Evolutionary conservation across 2,113 vertebrate species (phyloP), one percentile per base, ranked within the genome.

Genomic region (Lamprologus ornatipinnis): DNA sequence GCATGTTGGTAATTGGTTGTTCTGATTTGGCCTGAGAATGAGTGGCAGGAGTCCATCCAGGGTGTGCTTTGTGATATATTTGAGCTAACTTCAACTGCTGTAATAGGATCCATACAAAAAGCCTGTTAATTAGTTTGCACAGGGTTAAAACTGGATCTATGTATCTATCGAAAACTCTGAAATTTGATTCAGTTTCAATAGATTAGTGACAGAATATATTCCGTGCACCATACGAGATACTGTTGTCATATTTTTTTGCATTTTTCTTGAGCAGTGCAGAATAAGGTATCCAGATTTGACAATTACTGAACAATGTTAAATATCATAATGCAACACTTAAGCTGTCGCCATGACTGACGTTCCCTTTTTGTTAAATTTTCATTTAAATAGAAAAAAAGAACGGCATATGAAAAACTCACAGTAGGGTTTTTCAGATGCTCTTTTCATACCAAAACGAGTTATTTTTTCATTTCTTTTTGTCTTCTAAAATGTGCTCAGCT

Each of bases 401-500:
- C 6, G 1, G 6, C 33, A 82, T 14, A 4, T 47, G 4, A 12
- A 31, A 85, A 47, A 21, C n/a, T 28, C 83, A 70, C 57, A 73
- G 82, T 21, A n/a, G 68, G 53, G 7, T 80, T 54, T 84, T 89
- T 75, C 68, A 54, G 35, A 85, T 31, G 40, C 23, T 51, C 33
- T 65, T 78, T 92, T 63, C 80, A 82, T 21, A 92, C 60, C 42
- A n/a, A 49, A 78, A 47, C 4, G 15, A 53, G 51, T 73, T 82
- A 58, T 68, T 85, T 75, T 53, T 63, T 73, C 42, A 37, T 80
- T 81, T 70, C 40, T 81, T 80, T 75, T 89, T 70, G 40, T 80
- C 88, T 80, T 63, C 53, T 54, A 31, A 81, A 81, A 88, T 80
- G 89, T 92, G 40, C 86, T 87, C 90, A 82, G 81, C 81, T 45